phyloP scores from a whole-genome alignment of 2,113 vertebrate species.

The Turnix velox region DNA sequence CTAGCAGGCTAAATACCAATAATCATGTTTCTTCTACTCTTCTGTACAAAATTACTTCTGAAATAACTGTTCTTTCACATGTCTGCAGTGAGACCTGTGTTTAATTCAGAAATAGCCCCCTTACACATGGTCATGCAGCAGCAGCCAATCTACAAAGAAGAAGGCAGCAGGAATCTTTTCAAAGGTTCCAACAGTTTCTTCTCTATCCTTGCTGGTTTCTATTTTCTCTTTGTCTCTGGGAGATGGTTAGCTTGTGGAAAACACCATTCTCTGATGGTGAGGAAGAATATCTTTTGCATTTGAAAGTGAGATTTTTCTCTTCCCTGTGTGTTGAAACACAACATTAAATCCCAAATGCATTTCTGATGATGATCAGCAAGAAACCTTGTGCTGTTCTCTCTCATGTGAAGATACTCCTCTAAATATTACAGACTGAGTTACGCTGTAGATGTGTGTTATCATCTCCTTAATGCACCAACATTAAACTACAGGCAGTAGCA shows the following conservation, averaged over 20 bases:
- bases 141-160: neutral
- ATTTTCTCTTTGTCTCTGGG: neutral
- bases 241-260: neutral
- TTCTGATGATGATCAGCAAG: neutral
- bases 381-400: neutral
- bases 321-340: neutral
- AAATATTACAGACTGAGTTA: neutral
- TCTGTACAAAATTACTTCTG: rapidly evolving
- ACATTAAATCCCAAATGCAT: neutral
- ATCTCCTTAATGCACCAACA: neutral
- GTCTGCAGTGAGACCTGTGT: rapidly evolving
- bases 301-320: neutral
- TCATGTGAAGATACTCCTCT: neutral
- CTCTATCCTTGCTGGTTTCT: neutral
- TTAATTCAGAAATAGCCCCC: neutral
- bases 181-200: neutral
- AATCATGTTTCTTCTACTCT: neutral
- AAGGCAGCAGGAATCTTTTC: neutral
- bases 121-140: neutral
- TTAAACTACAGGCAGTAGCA: neutral
- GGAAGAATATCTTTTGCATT: neutral
- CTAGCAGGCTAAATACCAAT: neutral
- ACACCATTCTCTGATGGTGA: neutral
- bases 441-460: rapidly evolving
- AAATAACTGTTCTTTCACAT: neutral